phyloP scores from a whole-genome alignment of 1,140 invertebrate genomes.

The Drosophila dunni region DNA sequence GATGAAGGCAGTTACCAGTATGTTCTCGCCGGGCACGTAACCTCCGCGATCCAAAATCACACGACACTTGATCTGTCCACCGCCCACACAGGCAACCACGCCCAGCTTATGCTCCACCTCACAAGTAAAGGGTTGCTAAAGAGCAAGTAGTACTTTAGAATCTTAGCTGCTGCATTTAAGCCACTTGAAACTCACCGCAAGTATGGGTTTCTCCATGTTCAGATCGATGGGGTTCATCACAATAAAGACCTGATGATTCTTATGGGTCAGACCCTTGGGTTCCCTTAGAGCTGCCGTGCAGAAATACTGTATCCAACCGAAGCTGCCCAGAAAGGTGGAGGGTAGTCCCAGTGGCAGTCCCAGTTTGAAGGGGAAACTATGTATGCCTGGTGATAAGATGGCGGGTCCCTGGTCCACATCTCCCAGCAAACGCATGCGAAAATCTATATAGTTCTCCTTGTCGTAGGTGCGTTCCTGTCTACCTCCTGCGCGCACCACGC shows the following conservation, averaged over 20 bases:
- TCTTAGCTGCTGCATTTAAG: neutral
- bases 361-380: constrained; percentile 97
- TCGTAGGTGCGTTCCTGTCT: constrained; percentile 93
- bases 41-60: constrained; percentile 95
- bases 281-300: constrained; percentile 96
- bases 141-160: constrained; percentile 32
- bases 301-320: constrained; percentile 98
- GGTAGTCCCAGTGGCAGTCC: constrained; percentile 95
- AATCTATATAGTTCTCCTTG: constrained; percentile 97
- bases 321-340: constrained; percentile 96
- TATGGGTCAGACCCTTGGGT: constrained; percentile 95
- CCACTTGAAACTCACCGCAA: constrained; percentile 86
- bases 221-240: constrained; percentile 98
- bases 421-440: constrained; percentile 95
- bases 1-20: constrained; percentile 93
- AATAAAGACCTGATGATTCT: constrained; percentile 98
- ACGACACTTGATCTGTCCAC: constrained; percentile 92
- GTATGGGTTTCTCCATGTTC: constrained; percentile 94
- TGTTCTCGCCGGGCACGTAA: constrained; percentile 96
- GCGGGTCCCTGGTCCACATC: constrained; percentile 92
- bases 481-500: constrained; percentile 91
- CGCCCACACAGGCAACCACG: constrained; percentile 90
- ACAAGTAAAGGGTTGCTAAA: constrained; percentile 95
- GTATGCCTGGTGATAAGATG: constrained; percentile 95
- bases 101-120: constrained; percentile 96